Base-by-base conservation (phyloP, 1,140 invertebrate species). In the Chironomus tepperi region DNA sequence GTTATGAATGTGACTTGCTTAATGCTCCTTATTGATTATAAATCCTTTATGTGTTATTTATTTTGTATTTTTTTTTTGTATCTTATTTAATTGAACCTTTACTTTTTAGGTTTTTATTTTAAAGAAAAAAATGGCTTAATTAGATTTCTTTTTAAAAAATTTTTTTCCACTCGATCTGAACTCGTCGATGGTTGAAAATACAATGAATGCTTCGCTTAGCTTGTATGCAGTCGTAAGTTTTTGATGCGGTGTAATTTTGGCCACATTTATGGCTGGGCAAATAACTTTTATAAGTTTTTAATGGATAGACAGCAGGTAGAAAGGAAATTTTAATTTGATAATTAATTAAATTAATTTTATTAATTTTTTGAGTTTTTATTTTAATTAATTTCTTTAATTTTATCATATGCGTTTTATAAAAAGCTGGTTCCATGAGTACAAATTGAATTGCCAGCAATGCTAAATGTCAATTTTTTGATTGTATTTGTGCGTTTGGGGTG, bases 81-180 rank as follows among this genome's bases (percentile, higher is more conserved):
- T 18, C n/a, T 18, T 19, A 18, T 16, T 15, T 67, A 18, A 67
- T 67, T 67, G 7, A 7, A 7, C n/a, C 64, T 67, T 18, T 70
- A 9, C 16, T 18, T 70, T 18, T 70, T 70, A 7, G 7, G 16
- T 6, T 19, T 70, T 70, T n/a, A n/a, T n/a, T 21, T 9, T 70
- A 21, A 70, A 70, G 47, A 57, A 57, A 57, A 47, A 57, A 57
- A 57, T 57, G 24, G 47, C 47, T 57, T 57, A 57, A 57, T 57
- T 57, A 57, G 47, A 57, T 57, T 57, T 57, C 47, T 57, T 57
- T n/a, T n/a, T n/a, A n/a, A 57, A 57, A 34, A 34, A 34, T 34
- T 34, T 57, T 70, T 19, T 70, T 70, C 65, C 65, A 70, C 65
- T 70, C 65, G 65, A 70, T 70, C 16, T 70, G 65, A 70, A 70